Evolutionary conservation across 2,797 vertebrate genomes (phyloP).

Genomic region (Argya squamiceps): DNA sequence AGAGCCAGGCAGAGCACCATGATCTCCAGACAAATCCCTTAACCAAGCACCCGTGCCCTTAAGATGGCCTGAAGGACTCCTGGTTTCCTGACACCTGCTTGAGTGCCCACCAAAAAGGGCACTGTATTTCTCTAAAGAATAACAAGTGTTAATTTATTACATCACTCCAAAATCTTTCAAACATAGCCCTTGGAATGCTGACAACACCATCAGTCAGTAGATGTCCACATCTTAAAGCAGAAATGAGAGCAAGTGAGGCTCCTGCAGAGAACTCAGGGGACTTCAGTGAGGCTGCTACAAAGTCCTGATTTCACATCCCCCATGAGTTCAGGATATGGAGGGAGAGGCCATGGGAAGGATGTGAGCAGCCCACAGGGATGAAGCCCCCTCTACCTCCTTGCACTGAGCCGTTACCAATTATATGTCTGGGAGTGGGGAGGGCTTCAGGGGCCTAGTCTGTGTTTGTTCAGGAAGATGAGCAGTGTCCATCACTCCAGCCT

Average conservation of each 20-base stretch:
- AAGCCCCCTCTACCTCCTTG: neutral
- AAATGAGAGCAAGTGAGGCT: neutral
- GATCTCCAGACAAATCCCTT: neutral
- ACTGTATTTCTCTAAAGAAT: neutral
- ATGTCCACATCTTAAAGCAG: neutral
- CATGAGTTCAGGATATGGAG: neutral
- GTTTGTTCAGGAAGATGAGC: neutral
- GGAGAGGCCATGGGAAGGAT: neutral
- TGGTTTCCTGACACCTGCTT: neutral
- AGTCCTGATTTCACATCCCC: neutral
- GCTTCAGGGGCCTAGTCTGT: neutral
- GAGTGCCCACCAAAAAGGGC: neutral
- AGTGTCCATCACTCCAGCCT: neutral
- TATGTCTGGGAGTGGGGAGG: fast-evolving
- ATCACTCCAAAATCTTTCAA: neutral
- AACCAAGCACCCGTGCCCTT: fast-evolving
- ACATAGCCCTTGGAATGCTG: neutral
- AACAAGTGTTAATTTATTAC: neutral
- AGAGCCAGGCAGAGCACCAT: neutral
- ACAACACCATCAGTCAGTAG: neutral
- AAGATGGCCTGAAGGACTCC: neutral
- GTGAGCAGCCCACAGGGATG: neutral
- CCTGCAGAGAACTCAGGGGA: neutral
- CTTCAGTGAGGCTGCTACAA: neutral
- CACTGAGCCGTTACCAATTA: neutral